Evolutionary conservation across 2,113 vertebrate genomes (phyloP), one percentile per base, ranked within the genome.

Genomic region (Anarhynchus alexandrinus): DNA sequence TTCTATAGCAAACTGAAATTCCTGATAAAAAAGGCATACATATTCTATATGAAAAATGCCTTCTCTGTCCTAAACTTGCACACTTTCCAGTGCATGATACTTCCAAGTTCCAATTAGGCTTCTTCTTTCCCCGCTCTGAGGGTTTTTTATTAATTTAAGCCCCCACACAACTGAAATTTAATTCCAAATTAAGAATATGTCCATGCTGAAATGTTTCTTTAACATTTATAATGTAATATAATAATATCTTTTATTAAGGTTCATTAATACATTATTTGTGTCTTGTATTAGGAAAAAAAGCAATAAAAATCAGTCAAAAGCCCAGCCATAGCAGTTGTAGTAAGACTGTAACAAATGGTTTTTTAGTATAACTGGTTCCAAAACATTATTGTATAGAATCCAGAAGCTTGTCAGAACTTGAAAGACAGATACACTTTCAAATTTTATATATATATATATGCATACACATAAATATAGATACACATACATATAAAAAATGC

Each of bases 1-100:
- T 85, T 82, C 85, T 94, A 62, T 15, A 94, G 20, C 69, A 93
- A 81, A 94, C 34, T 93, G 8, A 19, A 42, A 66, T 94, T 94
- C 70, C 88, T 80, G 82, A 86, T 66, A 52, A 97, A 97, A 90
- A 90, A 91, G 59, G 11, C 12, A 40, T 27, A 57, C 5, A 32
- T 32, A 30, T 17, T 42, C 67, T 21, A 9, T 5, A 88, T 29
- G 20, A 74, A 64, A 88, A 88, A 82, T 47, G 18, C 8, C 59
- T 38, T 78, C 19, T 65, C 30, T 90, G 3, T 47, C 26, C 64
- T 61, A 57, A 62, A 42, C 10, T 78, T 32, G 1, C 40, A 66
- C 51, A 36, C 11, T 65, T 92, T 8, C 32, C 45, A 69, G 23
- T n/a, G 42, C 15, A 86, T 43, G 30, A 59, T 25, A 47, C 52